Evolutionary conservation across 2,888 invertebrate species (phyloP).

Genomic region (Mythimna impura): DNA sequence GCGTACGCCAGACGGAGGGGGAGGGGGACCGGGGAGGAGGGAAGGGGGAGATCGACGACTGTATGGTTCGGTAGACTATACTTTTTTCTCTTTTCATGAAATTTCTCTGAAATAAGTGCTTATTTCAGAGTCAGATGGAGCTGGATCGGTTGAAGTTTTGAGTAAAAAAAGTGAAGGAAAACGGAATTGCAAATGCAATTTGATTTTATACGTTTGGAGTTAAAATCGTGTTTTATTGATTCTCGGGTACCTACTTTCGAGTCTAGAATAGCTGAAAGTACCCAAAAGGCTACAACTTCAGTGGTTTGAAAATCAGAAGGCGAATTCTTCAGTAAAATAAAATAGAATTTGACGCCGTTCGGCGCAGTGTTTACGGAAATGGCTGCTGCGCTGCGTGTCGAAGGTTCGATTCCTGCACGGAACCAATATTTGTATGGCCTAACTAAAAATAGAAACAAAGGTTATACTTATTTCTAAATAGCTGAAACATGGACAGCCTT

Average conservation of each 20-base stretch:
- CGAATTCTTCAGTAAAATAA: no score
- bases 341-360: no score
- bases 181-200: neutral
- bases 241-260: no score
- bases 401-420: no score
- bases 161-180: neutral
- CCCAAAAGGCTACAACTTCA: neutral
- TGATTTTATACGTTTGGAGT: conserved; percentile 1
- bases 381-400: no score
- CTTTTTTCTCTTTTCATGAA: conserved; percentile 38
- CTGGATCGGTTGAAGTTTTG: neutral
- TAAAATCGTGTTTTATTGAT: conserved; percentile 6
- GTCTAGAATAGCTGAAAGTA: neutral
- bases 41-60: conserved; percentile 22
- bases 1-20: conserved; percentile 31
- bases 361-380: no score
- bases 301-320: neutral
- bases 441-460: no score
- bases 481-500: no score
- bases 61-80: conserved; percentile 1
- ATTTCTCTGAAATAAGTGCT: conserved; percentile 39
- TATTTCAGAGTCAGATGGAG: conserved; percentile 27
- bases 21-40: conserved; percentile 8
- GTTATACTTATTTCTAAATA: no score
- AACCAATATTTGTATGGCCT: no score